A percentile compares a stretch with the other conserved stretches of the same genome.
phyloP scores from a whole-genome alignment of 2,113 vertebrate species.

The Neotoma lepida region DNA sequence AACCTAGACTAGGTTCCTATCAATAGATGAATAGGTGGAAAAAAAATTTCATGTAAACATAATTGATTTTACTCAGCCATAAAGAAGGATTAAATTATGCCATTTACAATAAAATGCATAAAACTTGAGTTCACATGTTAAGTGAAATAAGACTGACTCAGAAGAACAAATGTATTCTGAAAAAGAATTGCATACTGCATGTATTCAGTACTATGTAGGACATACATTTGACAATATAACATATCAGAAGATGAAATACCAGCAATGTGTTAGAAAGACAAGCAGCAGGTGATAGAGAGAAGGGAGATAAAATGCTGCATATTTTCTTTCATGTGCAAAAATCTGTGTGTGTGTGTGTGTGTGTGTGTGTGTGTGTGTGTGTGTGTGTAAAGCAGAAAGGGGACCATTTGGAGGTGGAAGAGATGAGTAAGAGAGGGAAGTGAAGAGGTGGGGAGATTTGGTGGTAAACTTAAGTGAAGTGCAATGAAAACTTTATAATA shows the following conservation, averaged over 20 bases:
- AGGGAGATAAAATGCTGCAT: not conserved
- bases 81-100: not conserved
- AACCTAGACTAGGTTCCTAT: not conserved
- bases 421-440: not conserved
- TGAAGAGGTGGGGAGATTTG: not conserved
- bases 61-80: not conserved
- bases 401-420: not conserved
- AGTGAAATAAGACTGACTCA: not conserved
- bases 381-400: not conserved
- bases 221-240: not conserved
- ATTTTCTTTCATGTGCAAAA: not conserved
- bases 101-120: not conserved
- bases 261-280: not conserved
- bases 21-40: not conserved
- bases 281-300: not conserved
- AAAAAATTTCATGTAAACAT: not conserved
- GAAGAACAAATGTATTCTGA: not conserved
- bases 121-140: not conserved
- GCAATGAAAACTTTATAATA: not conserved
- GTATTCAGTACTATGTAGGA: not conserved
- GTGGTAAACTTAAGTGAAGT: not conserved
- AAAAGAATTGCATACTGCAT: too few species aligned
- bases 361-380: not conserved
- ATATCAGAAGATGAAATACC: not conserved
- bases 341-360: not conserved